Evolutionary conservation across 1,140 invertebrate genomes (phyloP).

Genomic region (Antheraea pernyi): DNA sequence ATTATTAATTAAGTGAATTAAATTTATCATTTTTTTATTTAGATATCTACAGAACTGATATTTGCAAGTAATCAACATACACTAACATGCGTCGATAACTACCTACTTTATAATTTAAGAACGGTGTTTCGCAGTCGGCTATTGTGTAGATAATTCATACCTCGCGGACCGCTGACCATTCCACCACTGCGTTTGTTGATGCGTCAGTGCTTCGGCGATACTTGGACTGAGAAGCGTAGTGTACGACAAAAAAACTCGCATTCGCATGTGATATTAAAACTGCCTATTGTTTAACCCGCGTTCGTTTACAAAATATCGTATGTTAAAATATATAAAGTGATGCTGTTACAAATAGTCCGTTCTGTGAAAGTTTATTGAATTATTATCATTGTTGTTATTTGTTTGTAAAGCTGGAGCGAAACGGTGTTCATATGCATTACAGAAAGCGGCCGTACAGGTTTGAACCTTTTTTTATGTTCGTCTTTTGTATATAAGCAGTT

Average conservation of each 20-base stretch:
- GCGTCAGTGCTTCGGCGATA: slow-evolving; percentile 59
- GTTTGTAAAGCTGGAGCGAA: slow-evolving; percentile 70
- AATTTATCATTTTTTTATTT: neutral
- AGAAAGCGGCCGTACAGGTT: slow-evolving; percentile 74
- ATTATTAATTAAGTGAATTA: too few relatives aligned
- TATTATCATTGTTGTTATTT: slow-evolving; percentile 33
- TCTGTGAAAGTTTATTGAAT: slow-evolving; percentile 2
- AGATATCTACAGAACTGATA: neutral
- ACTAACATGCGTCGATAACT: slow-evolving; percentile 15
- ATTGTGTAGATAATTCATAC: slow-evolving; percentile 58
- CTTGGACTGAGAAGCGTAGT: slow-evolving; percentile 21
- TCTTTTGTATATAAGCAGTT: neutral
- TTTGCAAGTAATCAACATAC: neutral
- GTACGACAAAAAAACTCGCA: neutral
- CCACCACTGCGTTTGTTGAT: slow-evolving; percentile 43
- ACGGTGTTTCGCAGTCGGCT: slow-evolving; percentile 52
- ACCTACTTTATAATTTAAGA: slow-evolving; percentile 65
- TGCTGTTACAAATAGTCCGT: slow-evolving; percentile 38
- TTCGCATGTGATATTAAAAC: neutral
- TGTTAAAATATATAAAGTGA: slow-evolving; percentile 28
- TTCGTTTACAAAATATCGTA: neutral
- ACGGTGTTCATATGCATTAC: slow-evolving; percentile 74
- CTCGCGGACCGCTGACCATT: slow-evolving; percentile 39
- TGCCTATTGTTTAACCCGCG: neutral
- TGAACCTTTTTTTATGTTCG: neutral